phyloP scores from a whole-genome alignment of 2,113 vertebrate species.

The Hucho hucho region DNA sequence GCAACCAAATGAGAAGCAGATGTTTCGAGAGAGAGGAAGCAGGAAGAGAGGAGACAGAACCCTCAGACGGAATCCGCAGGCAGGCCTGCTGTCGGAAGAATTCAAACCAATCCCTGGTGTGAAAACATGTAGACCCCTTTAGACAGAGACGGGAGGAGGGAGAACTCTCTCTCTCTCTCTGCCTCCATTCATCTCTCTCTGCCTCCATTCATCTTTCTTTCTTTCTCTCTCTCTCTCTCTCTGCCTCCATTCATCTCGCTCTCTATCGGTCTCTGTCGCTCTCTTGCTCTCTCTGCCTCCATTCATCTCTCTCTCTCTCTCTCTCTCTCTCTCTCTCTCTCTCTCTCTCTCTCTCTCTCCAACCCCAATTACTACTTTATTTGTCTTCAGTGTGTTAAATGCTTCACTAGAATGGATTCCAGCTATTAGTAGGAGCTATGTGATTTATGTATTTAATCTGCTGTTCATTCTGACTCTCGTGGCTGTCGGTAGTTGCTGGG shows the following conservation, averaged over 20 bases:
- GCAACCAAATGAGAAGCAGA: slow-evolving; percentile 37
- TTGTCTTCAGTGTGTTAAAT: slow-evolving; percentile 24
- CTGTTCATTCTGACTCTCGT: background rate
- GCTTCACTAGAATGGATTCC: slow-evolving; percentile 18
- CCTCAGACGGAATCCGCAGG: slow-evolving; percentile 23
- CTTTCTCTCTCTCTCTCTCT: too few species aligned
- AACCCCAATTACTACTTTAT: background rate
- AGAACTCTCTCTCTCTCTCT: too few species aligned
- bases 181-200: too few species aligned
- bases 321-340: background rate
- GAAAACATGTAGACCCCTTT: slow-evolving; percentile 28
- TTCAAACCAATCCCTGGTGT: slow-evolving; percentile 25
- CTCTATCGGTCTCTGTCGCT: too few species aligned
- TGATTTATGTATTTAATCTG: slow-evolving; percentile 4
- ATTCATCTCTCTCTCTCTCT: too few species aligned
- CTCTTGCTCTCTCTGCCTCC: too few species aligned
- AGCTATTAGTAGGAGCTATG: background rate
- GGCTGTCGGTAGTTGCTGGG: background rate
- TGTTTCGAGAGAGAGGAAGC: slow-evolving; percentile 18
- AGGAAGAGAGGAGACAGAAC: slow-evolving; percentile 42
- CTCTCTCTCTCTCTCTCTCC: background rate
- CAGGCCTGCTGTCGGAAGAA: slow-evolving; percentile 32
- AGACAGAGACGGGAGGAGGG: slow-evolving; percentile 8
- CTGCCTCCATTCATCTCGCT: too few species aligned
- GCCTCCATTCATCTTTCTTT: too few species aligned